Evolutionary conservation across 2,888 invertebrate species (phyloP), one percentile per base, ranked within the genome.

Genomic region (Ormyrus pomaceus): DNA sequence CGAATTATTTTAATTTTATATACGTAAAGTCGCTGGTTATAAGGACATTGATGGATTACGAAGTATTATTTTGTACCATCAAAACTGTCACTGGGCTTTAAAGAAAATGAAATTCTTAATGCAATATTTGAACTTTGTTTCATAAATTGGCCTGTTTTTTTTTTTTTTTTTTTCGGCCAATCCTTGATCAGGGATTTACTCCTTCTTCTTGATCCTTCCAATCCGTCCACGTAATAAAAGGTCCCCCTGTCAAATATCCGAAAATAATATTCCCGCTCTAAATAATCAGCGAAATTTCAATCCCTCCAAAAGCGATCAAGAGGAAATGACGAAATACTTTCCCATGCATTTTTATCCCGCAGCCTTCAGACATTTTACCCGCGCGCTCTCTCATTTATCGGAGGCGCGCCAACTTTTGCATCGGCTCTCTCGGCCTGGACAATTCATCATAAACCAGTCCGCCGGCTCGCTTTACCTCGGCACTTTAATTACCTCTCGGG

Each of bases 391-490:
- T 51, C 58, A 66, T 72, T 66, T 66, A 69, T 74, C 51, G 58
- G 55, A n/a, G 46, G 10, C 50, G 65, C 50, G 69, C 62, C 46
- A 69, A 62, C 68, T 75, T 55, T 66, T 66, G 56, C 70, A 80
- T 76, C 51, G 66, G 10, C 75, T 76, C 56, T 56, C 51, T 2
- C 75, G 68, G 48, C 58, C 68, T 19, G 62, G 77, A 80, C 73
- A 74, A 80, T 80, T 77, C 80, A 80, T 80, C 80, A 74, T 73
- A 80, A 80, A 80, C 80, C 77, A 80, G 80, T 80, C 73, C 45
- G 73, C 59, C 73, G 73, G 71, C 69, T 80, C 61, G 77, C 69
- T 74, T 73, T 72, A 61, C 66, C 75, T 70, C 76, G 80, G 80
- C 72, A 80, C 71, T 80, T 80, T 80, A 80, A 80, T 80, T 80